A percentile compares a stretch with the other conserved stretches of the same genome.
Evolutionary conservation across 1,140 invertebrate species (phyloP).

Genomic region (Lepeophtheirus salmonis): DNA sequence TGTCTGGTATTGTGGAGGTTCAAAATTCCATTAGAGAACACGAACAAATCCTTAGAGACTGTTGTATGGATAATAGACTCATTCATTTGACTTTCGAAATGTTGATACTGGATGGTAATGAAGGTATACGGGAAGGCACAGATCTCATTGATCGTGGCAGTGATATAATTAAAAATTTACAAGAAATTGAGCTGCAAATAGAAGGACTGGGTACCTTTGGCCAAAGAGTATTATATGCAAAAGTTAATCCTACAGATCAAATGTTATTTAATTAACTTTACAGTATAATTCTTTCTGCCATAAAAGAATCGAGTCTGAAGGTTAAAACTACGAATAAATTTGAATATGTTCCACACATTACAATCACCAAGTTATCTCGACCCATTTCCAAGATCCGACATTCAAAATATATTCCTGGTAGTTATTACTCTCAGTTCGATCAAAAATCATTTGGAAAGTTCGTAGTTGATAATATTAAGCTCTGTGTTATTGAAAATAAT

Average conservation of each 20-base stretch:
- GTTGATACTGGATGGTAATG: conserved; percentile 17
- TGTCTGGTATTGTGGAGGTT: conserved; percentile 4
- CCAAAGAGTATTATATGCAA: conserved; percentile 21
- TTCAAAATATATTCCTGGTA: conserved; percentile 22
- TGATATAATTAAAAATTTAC: conserved; percentile 16
- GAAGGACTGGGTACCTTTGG: conserved; percentile 21
- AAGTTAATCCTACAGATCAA: conserved; percentile 12
- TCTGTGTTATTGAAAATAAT: conserved; percentile 22
- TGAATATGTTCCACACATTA: conserved; percentile 23
- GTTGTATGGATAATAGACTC: conserved; percentile 21
- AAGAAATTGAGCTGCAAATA: conserved; percentile 2
- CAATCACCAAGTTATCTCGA: conserved; percentile 21
- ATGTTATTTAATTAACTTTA: conserved; percentile 18
- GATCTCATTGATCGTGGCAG: background rate
- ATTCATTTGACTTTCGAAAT: conserved; percentile 23
- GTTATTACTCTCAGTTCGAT: conserved; percentile 20
- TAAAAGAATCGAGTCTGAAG: conserved; percentile 9
- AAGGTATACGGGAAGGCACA: conserved; percentile 17
- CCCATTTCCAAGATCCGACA: conserved; percentile 20
- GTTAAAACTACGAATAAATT: conserved; percentile 22
- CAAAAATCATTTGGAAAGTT: conserved; percentile 20
- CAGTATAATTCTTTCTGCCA: conserved; percentile 16
- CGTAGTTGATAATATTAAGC: conserved; percentile 21
- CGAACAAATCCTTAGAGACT: conserved; percentile 21
- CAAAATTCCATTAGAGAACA: conserved; percentile 21